Percentiles rank a stretch among this genome's conserved stretches.
Conservation (phyloP, 2,113 vertebrate genomes). For the Chloebia gouldiae region DNA sequence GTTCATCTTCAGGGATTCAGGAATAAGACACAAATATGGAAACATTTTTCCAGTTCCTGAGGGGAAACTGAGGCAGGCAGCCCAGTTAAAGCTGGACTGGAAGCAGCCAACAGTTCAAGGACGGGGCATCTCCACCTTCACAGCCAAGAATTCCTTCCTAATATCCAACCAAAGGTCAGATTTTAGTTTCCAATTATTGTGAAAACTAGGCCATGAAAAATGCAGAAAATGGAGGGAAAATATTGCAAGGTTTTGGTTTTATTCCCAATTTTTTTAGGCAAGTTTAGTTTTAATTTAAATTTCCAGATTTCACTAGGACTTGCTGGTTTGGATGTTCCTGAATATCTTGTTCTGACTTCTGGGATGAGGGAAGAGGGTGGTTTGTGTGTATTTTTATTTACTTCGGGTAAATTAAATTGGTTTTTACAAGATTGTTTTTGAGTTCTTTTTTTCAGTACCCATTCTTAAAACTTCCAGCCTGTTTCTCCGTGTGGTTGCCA, state of each 20-base stretch:
- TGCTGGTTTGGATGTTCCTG: not conserved
- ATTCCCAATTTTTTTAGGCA: not conserved
- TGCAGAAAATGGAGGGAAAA: accelerated
- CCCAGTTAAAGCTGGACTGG: not conserved
- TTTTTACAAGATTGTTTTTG: not conserved
- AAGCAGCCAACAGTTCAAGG: not conserved
- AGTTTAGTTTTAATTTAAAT: not conserved
- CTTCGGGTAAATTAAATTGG: not conserved
- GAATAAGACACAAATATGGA: accelerated
- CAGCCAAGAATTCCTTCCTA: not conserved
- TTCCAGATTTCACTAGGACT: not conserved
- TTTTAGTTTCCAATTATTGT: not conserved
- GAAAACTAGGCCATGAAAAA: not conserved
- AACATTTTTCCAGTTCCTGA: not conserved
- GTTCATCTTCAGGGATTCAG: not conserved
- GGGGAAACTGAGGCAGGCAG: not conserved
- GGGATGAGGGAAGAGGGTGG: not conserved
- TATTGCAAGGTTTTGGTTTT: accelerated
- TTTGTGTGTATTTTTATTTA: not conserved
- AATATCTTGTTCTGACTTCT: not conserved
- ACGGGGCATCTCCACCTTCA: not conserved
- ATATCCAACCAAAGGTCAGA: not conserved
- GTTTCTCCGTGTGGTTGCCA: not conserved
- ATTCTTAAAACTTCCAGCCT: not conserved
- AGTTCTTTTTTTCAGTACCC: not conserved